phyloP scores from a whole-genome alignment of 2,113 vertebrate species.

The Pseudorasbora parva region DNA sequence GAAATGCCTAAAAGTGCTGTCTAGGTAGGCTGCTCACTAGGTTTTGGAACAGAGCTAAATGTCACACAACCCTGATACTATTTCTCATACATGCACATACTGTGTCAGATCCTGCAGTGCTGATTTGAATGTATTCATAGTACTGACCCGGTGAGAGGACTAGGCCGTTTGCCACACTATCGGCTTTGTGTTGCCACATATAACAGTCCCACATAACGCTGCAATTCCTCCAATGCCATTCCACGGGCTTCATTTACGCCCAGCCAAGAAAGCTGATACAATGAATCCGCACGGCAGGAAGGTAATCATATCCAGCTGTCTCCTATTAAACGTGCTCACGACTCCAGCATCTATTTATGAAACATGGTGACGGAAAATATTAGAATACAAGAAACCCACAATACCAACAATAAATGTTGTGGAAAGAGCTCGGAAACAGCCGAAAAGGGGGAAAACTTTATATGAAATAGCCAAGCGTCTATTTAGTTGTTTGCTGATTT shows the following conservation, averaged over 20 bases:
- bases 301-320: constrained; percentile 77
- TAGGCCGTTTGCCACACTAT: constrained; percentile 66
- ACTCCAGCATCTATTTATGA: constrained; percentile 70
- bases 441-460: neutral
- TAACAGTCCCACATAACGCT: constrained; percentile 63
- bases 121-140: constrained; percentile 30
- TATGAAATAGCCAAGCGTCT: neutral
- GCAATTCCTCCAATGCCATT: constrained; percentile 67
- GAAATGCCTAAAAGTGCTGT: neutral
- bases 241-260: constrained; percentile 70
- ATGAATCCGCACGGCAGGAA: constrained; percentile 68
- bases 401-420: constrained; percentile 56
- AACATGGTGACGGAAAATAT: constrained; percentile 56
- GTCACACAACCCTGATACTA: neutral
- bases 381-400: constrained; percentile 33
- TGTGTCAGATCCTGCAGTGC: neutral
- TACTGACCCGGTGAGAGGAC: constrained; percentile 56
- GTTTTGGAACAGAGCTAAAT: neutral
- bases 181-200: constrained; percentile 70
- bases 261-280: constrained; percentile 75
- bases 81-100: neutral
- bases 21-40: neutral
- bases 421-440: constrained; percentile 46
- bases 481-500: constrained; percentile 19
- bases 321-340: constrained; percentile 64